Conservation (phyloP, 1,140 invertebrate species). For the Drosophila navojoa region DNA sequence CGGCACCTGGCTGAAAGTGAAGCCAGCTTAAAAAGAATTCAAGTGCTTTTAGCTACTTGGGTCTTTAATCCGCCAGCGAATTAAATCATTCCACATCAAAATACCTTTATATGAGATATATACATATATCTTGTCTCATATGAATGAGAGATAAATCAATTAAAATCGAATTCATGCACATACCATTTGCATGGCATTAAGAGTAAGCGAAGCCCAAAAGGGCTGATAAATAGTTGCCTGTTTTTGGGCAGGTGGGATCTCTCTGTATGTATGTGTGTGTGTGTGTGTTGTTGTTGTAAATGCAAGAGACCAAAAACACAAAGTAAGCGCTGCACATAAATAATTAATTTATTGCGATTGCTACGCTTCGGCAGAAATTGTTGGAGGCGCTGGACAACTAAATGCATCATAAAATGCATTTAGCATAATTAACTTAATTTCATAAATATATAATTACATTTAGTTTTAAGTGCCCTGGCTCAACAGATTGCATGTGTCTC, state of each 20-base stretch:
- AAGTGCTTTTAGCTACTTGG: background rate
- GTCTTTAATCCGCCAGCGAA: background rate
- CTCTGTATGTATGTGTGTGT: background rate
- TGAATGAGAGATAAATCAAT: background rate
- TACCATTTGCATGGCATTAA: too few relatives aligned
- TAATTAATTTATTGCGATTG: slow-evolving; percentile 69
- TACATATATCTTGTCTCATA: background rate
- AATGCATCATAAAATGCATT: slow-evolving; percentile 78
- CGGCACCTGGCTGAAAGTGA: background rate
- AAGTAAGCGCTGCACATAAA: slow-evolving; percentile 42
- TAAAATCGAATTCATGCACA: too few relatives aligned
- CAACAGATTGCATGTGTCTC: slow-evolving; percentile 61
- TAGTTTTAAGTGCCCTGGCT: slow-evolving; percentile 50
- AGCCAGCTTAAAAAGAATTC: background rate
- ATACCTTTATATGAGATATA: too few relatives aligned
- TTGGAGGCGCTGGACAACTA: slow-evolving; percentile 46
- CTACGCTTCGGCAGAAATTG: slow-evolving; percentile 47
- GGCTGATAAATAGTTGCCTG: slow-evolving; percentile 11
- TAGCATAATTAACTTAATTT: slow-evolving; percentile 80
- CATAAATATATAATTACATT: slow-evolving; percentile 79
- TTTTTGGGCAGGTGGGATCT: slow-evolving; percentile 10
- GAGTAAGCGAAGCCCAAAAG: too few relatives aligned
- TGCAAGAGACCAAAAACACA: slow-evolving; percentile 32
- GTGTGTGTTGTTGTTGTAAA: too few relatives aligned
- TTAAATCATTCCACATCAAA: too few relatives aligned